phyloP scores from a whole-genome alignment of 2,113 vertebrate genomes.

The Toxotes chatareus region DNA sequence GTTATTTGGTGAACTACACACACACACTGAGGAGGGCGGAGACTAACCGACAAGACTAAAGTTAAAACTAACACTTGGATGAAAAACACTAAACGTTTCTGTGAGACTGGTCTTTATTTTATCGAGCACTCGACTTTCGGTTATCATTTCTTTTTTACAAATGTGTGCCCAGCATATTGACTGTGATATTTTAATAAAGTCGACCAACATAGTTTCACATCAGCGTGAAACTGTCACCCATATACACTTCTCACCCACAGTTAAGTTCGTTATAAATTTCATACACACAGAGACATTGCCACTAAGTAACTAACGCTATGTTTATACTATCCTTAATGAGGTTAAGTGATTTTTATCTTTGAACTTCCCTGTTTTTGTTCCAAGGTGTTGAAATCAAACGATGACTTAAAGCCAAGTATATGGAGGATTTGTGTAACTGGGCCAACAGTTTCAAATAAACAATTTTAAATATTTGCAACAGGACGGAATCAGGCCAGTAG shows the following conservation, averaged over 20 bases:
- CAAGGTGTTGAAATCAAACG: not conserved
- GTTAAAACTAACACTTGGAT: constrained; percentile 22
- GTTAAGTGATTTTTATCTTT: not conserved
- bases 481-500: not conserved
- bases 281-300: not conserved
- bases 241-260: not conserved
- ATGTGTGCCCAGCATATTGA: not conserved
- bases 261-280: not conserved
- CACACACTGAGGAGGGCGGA: constrained; percentile 76
- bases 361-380: not conserved
- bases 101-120: not conserved
- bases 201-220: not conserved
- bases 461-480: not conserved
- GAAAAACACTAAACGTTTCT: not conserved
- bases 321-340: not conserved
- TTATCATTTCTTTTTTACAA: not conserved
- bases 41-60: constrained; percentile 71
- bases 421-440: not conserved
- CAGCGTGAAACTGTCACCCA: not conserved
- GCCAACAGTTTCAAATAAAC: not conserved
- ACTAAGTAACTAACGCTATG: not conserved
- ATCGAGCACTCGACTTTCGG: rapidly evolving
- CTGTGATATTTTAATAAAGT: not conserved
- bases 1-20: constrained; percentile 79
- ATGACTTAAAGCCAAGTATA: too few species aligned